Evolutionary conservation across 64 coral and sea anemone genomes (phyloP).

Genomic region (Dendrophyllia cribrosa): DNA sequence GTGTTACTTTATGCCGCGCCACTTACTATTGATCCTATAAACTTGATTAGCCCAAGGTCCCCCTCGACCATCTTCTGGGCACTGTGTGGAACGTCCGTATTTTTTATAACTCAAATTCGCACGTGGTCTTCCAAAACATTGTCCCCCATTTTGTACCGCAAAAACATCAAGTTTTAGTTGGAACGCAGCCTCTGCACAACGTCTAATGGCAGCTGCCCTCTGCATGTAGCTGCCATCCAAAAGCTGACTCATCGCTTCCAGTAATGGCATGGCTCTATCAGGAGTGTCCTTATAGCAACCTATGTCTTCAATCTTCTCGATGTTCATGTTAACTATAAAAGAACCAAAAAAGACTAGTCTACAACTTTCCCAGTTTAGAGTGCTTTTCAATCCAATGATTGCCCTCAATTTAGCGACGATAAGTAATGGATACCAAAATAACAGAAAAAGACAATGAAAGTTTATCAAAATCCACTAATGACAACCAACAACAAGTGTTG

Average conservation of each 20-base stretch:
- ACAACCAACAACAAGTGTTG: no score
- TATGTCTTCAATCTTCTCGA: not conserved
- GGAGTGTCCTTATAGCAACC: constrained; percentile 21
- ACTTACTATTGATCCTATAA: constrained; percentile 2
- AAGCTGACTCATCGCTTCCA: constrained; percentile 10
- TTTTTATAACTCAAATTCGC: not conserved
- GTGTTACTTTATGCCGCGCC: not conserved
- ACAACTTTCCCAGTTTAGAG: no score
- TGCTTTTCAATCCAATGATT: no score
- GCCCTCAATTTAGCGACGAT: no score
- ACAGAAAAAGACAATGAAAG: no score
- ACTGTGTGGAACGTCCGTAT: not conserved
- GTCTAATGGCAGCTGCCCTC: constrained; percentile 20
- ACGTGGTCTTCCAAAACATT: not conserved
- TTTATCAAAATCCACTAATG: no score
- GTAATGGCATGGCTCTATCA: not conserved
- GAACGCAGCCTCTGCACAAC: constrained; percentile 15
- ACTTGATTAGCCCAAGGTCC: constrained; percentile 39
- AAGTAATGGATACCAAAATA: no score
- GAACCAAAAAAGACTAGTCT: not conserved
- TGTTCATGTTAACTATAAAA: not conserved
- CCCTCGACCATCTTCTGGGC: constrained; percentile 1
- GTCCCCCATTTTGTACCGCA: constrained; percentile 31
- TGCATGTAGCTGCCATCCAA: constrained; percentile 19
- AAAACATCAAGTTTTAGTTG: not conserved